Evolutionary conservation across 2,797 vertebrate genomes (phyloP).

Genomic region (Tiaroga cobitis): DNA sequence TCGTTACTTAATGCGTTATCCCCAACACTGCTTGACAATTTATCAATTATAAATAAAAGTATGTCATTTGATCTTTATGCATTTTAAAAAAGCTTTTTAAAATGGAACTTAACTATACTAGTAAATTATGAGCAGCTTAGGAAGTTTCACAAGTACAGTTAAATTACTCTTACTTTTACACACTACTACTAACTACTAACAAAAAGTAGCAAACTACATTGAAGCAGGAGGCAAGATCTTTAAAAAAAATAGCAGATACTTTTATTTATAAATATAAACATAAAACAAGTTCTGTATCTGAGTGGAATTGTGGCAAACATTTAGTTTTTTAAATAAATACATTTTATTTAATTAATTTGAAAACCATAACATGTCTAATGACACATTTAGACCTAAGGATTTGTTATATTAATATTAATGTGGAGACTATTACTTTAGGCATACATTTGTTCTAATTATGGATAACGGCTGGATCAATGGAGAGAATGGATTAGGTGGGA

Average conservation of each 20-base stretch:
- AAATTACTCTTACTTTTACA: background rate
- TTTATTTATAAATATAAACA: background rate
- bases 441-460: constrained; percentile 38
- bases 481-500: constrained; percentile 21
- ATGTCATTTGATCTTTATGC: too few relatives aligned
- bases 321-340: background rate
- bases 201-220: background rate
- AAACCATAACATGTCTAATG: background rate
- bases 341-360: background rate
- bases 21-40: too few relatives aligned
- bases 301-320: background rate
- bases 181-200: background rate
- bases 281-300: background rate
- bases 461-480: background rate
- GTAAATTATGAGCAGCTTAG: background rate
- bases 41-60: too few relatives aligned
- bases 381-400: background rate
- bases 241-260: background rate
- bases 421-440: background rate
- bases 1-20: too few relatives aligned
- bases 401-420: background rate
- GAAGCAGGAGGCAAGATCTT: background rate
- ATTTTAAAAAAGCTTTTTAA: too few relatives aligned
- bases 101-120: background rate
- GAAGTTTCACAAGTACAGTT: background rate